Evolutionary conservation across 2,113 vertebrate genomes (phyloP), one percentile per base, ranked within the genome.

Genomic region (Corydoras maculifer): DNA sequence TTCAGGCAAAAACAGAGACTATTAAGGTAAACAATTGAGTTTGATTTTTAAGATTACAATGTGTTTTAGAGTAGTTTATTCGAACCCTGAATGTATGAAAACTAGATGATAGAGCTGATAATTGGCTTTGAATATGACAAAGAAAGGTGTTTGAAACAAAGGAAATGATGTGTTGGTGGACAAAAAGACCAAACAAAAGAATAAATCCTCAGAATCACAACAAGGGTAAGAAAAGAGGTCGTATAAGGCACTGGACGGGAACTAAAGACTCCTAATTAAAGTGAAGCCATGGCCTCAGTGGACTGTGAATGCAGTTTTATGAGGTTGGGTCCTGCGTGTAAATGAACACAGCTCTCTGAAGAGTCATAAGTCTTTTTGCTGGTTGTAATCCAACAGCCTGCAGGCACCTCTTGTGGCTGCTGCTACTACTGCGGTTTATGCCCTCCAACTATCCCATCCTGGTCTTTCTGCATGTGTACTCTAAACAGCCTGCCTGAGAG

Each of bases 311-410:
- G 70, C 43, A 13, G 60, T 58, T 76, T 72, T 73, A 58, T 63
- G 55, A 58, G 54, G 51, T 53, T 3, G n/a, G 35, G n/a, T 14
- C 65, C 65, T 54, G 51, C 58, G 55, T 69, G 65, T 70, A 67
- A 76, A 70, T 76, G 64, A 79, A 63, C 65, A 70, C 43, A 58
- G 70, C 62, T 73, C 70, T 67, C 66, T 62, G 25, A 50, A 75
- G 55, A 65, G 66, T 63, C 58, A 61, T 69, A 73, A 75, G 57
- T 68, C 73, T 73, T 67, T 58, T 77, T 29, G 71, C 68, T 69
- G 64, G 29, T 64, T 30, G 64, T 69, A 65, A 68, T 62, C 69
- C 64, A 68, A 61, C 65, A 65, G 50, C 78, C 65, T 60, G 48
- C 54, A 65, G 73, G 55, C 62, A 10, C 43, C 66, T 63, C 62